Evolutionary conservation across 1,140 invertebrate species (phyloP).

Genomic region (Drosophila pseudoobscura): DNA sequence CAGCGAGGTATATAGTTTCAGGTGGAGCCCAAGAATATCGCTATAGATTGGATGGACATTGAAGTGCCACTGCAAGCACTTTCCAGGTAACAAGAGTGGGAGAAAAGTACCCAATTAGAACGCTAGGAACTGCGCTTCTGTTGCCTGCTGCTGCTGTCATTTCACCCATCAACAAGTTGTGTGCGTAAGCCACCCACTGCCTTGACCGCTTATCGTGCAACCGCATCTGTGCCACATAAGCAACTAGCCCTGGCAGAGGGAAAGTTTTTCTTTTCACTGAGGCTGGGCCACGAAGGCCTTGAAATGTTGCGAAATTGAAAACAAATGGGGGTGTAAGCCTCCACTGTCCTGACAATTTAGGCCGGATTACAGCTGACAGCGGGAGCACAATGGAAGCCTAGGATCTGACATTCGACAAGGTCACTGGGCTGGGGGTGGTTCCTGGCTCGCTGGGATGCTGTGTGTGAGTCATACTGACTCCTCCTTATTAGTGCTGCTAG

Average conservation of each 20-base stretch:
- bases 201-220: conserved; percentile 50
- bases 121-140: too few species aligned
- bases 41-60: too few species aligned
- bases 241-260: conserved; percentile 13
- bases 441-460: conserved; percentile 4
- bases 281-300: conserved; percentile 44
- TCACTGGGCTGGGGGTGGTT: conserved; percentile 45
- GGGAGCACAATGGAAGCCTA: conserved; percentile 33
- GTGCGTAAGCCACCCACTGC: conserved; percentile 21
- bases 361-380: conserved; percentile 62
- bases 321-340: conserved; percentile 9
- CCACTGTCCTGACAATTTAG: conserved; percentile 60
- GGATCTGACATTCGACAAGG: conserved; percentile 72
- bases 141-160: too few species aligned
- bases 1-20: too few species aligned
- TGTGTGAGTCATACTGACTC: conserved; percentile 5
- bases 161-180: conserved; percentile 35
- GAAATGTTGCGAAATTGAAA: conserved; percentile 67
- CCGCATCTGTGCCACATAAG: not conserved
- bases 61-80: too few species aligned
- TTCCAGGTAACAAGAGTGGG: too few species aligned
- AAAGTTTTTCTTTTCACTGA: conserved; percentile 53
- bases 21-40: too few species aligned
- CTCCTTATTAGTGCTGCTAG: conserved; percentile 50
- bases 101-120: not conserved